Evolutionary conservation across 2,888 invertebrate species (phyloP).

Genomic region (Anaspis maculata): DNA sequence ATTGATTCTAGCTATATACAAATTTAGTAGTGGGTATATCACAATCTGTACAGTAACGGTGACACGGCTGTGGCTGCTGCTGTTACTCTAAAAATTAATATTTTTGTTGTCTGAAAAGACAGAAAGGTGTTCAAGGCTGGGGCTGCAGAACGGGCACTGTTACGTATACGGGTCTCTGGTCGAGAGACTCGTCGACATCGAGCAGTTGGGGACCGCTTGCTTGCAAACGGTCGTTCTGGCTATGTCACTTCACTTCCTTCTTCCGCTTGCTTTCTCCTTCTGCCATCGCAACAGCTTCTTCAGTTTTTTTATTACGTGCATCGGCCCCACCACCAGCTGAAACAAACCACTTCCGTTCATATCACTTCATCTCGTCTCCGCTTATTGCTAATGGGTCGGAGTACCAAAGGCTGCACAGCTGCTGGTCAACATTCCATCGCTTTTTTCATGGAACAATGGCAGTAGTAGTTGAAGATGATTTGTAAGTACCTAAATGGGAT

Average conservation of each 20-base stretch:
- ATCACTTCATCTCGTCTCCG: too few relatives aligned
- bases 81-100: background rate
- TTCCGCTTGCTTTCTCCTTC: constrained; percentile 41
- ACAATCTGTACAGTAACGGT: constrained; percentile 37
- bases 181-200: too few relatives aligned
- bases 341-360: too few relatives aligned
- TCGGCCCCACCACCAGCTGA: too few relatives aligned
- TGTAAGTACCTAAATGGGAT: too few relatives aligned
- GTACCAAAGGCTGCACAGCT: too few relatives aligned
- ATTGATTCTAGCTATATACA: constrained; percentile 36
- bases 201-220: too few relatives aligned
- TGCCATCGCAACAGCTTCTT: constrained; percentile 34
- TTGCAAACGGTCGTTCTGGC: constrained; percentile 35
- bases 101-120: background rate
- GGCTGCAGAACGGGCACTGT: constrained; percentile 21
- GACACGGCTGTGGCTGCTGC: constrained; percentile 17
- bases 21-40: constrained; percentile 30
- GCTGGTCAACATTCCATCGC: too few relatives aligned
- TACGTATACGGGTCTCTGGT: constrained; percentile 18
- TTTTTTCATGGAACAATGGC: too few relatives aligned
- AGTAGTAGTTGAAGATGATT: too few relatives aligned
- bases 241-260: constrained; percentile 45
- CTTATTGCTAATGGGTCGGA: too few relatives aligned
- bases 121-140: constrained; percentile 15
- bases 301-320: too few relatives aligned